phyloP scores from a whole-genome alignment of 2,113 vertebrate species.

The Miniopterus natalensis region DNA sequence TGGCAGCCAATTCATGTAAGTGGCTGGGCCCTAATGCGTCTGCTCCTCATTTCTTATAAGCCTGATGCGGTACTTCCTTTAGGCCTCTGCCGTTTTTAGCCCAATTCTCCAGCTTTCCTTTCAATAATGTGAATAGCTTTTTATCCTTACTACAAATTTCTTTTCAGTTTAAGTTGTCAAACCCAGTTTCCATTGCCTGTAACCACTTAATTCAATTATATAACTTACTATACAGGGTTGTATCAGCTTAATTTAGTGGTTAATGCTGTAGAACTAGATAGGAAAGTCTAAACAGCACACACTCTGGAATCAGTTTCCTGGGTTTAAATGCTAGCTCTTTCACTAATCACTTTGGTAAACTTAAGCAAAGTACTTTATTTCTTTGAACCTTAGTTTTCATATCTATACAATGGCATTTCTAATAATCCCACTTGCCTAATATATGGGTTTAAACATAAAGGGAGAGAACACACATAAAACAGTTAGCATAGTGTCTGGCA shows the following conservation, averaged over 20 bases:
- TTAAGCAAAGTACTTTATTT: slow-evolving; percentile 23
- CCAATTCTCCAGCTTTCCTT: neutral
- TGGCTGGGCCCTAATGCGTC: neutral
- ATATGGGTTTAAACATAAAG: neutral
- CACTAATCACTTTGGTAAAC: neutral
- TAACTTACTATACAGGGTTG: neutral
- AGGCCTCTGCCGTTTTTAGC: neutral
- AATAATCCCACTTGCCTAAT: neutral
- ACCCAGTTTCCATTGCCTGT: slow-evolving; percentile 22
- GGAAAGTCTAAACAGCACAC: neutral
- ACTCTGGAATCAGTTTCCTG: neutral
- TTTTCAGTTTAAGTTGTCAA: slow-evolving; percentile 48
- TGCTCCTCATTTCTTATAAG: neutral
- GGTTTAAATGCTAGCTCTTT: neutral
- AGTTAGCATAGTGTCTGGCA: neutral
- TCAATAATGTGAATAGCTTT: slow-evolving; percentile 37
- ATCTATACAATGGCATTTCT: neutral
- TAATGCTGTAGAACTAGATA: neutral
- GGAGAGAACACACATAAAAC: neutral
- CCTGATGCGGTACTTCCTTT: neutral
- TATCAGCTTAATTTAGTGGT: slow-evolving; percentile 2
- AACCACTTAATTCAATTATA: slow-evolving; percentile 7
- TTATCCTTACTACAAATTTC: neutral
- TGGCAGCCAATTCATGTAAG: neutral
- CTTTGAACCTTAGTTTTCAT: neutral